Conservation (phyloP, 2,797 vertebrate genomes). For the Takifugu rubripes region DNA sequence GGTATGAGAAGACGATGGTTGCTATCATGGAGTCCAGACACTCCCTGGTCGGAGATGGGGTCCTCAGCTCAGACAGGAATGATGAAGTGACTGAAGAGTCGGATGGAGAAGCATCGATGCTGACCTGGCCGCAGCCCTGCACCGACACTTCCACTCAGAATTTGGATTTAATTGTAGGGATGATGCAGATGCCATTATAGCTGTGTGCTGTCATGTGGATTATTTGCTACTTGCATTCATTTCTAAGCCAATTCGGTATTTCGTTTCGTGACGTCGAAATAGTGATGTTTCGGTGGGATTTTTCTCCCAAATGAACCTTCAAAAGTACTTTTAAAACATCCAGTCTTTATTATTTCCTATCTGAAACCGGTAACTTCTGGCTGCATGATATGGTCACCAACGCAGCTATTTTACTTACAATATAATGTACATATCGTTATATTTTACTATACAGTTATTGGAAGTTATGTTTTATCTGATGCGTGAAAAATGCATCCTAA, state of each 20-base stretch:
- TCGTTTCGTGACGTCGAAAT: not conserved
- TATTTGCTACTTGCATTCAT: too few species aligned
- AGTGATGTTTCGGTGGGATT: not conserved
- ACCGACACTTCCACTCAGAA: slow-evolving; percentile 37
- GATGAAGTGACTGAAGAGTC: slow-evolving; percentile 58
- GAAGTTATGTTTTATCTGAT: too few species aligned
- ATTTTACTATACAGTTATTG: too few species aligned
- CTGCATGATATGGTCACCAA: too few species aligned
- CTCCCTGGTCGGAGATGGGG: slow-evolving; percentile 35
- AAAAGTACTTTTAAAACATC: too few species aligned
- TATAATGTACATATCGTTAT: too few species aligned
- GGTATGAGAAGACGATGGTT: slow-evolving; percentile 57
- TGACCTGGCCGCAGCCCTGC: slow-evolving; percentile 50
- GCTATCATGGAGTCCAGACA: slow-evolving; percentile 67
- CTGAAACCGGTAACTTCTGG: too few species aligned
- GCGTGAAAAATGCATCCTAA: too few species aligned
- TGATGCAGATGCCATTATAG: slow-evolving; percentile 8
- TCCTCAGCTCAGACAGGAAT: slow-evolving; percentile 42
- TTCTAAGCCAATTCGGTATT: not conserved
- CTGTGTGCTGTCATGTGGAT: not conserved
- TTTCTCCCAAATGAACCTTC: too few species aligned
- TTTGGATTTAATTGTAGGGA: slow-evolving; percentile 65
- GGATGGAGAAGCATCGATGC: slow-evolving; percentile 46
- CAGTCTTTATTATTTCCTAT: too few species aligned
- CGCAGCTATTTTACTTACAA: too few species aligned